A percentile compares a stretch with the other conserved stretches of the same genome.
Evolutionary conservation across 2,797 vertebrate genomes (phyloP).

Genomic region (Cynodonichthys magdalenae): DNA sequence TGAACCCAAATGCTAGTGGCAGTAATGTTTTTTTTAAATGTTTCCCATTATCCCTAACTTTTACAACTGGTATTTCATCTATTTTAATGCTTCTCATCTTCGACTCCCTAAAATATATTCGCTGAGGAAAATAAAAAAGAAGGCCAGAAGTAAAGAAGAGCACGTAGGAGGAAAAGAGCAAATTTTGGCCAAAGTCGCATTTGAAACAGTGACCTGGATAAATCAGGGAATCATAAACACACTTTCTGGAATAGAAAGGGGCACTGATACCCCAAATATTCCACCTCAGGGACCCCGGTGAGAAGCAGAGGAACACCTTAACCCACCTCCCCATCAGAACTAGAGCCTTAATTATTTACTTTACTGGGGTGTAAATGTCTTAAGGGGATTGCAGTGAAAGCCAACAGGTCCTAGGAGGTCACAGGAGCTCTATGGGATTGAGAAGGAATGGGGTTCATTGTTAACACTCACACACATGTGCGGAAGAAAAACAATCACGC

Average conservation of each 20-base stretch:
- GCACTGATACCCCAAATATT: conserved; percentile 63
- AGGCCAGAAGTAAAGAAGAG: conserved; percentile 31
- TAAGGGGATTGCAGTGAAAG: conserved; percentile 68
- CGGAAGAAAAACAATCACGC: conserved; percentile 29
- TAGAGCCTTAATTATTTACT: conserved; percentile 75
- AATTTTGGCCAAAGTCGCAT: conserved; percentile 56
- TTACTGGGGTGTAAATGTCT: conserved; percentile 73
- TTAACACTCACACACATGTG: conserved; percentile 37
- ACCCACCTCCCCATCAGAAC: conserved; percentile 59
- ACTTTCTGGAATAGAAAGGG: conserved; percentile 53
- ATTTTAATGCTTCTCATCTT: conserved; percentile 69
- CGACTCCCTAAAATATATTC: conserved; percentile 64
- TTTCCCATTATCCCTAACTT: conserved; percentile 60
- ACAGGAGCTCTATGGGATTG: conserved; percentile 37
- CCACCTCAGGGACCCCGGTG: conserved; percentile 51
- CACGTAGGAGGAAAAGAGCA: conserved; percentile 42
- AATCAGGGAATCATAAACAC: conserved; percentile 77
- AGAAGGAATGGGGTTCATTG: conserved; percentile 24
- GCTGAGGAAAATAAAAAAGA: conserved; percentile 34
- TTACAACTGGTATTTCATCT: conserved; percentile 61
- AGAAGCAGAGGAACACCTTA: conserved; percentile 57
- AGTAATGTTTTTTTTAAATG: conserved; percentile 50
- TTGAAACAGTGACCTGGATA: conserved; percentile 77
- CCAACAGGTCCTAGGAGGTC: conserved; percentile 70
- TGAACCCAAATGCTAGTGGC: conserved; percentile 32